Conservation (phyloP, 1,140 invertebrate species). For the Tetranychus urticae region DNA sequence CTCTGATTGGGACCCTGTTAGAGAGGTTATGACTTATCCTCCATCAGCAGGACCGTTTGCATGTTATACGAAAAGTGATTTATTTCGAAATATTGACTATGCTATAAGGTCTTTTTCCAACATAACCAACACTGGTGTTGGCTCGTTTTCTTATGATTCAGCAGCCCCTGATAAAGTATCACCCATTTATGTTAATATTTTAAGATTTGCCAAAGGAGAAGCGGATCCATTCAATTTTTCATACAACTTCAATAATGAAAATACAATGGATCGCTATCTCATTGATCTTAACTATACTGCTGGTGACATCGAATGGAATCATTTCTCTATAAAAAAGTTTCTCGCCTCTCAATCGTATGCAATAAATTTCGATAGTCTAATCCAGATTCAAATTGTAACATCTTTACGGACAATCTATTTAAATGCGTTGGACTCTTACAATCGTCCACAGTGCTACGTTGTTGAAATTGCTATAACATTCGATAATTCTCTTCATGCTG, state of each 20-base stretch:
- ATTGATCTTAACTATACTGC: constrained; percentile 11
- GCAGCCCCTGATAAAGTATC: constrained; percentile 30
- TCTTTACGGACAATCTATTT: constrained; percentile 66
- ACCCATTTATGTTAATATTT: constrained; percentile 43
- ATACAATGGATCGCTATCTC: constrained; percentile 26
- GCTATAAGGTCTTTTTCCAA: constrained; percentile 56
- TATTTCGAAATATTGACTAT: constrained; percentile 59
- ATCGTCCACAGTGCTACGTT: constrained; percentile 63
- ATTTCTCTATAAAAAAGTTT: constrained; percentile 33
- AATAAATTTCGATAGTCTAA: constrained; percentile 48
- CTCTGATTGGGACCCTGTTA: constrained; percentile 39
- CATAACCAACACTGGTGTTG: constrained; percentile 47
- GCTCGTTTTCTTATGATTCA: constrained; percentile 53
- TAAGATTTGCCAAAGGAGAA: constrained; percentile 48
- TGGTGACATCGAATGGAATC: constrained; percentile 10
- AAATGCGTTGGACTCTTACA: constrained; percentile 50
- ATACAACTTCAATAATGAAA: constrained; percentile 61
- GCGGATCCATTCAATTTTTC: constrained; percentile 73
- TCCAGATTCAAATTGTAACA: constrained; percentile 40
- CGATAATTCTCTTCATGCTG: constrained; percentile 17
- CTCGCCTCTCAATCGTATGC: constrained; percentile 29
- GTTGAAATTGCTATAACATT: constrained; percentile 39
- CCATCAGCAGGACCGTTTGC: constrained; percentile 70
- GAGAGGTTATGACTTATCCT: constrained; percentile 81
- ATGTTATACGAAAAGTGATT: constrained; percentile 59